Conservation (phyloP, 2,888 invertebrate genomes). For the Eutolmus rufibarbis region DNA sequence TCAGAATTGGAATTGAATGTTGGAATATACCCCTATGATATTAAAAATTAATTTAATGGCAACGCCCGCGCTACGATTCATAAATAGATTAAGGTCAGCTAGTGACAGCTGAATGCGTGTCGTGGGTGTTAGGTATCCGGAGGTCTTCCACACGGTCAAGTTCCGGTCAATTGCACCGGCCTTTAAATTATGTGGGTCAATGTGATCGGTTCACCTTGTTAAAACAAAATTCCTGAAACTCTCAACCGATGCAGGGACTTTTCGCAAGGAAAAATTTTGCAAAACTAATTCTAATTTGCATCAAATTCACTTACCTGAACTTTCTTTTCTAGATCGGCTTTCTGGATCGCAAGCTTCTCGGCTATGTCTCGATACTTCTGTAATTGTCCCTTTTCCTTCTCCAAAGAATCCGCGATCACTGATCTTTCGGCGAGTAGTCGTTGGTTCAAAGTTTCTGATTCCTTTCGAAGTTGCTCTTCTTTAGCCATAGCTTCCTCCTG, state of each 20-base stretch:
- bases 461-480: constrained; percentile 10
- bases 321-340: not conserved
- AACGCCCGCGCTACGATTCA: not conserved
- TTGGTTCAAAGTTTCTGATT: not conserved
- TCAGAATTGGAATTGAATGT: not conserved
- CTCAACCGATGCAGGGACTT: not conserved
- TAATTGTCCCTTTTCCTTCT: not conserved
- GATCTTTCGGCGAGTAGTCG: not conserved
- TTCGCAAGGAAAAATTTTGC: not conserved
- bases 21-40: too few species aligned
- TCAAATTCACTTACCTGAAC: not conserved
- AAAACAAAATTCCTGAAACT: not conserved
- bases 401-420: not conserved
- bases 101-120: not conserved
- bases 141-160: not conserved
- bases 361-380: not conserved
- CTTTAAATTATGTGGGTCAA: not conserved
- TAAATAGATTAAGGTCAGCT: not conserved
- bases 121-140: not conserved
- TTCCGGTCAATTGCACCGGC: not conserved
- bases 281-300: not conserved
- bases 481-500: constrained; percentile 9
- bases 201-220: not conserved
- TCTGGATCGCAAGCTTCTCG: not conserved
- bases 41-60: not conserved